A percentile compares a stretch with the other conserved stretches of the same genome.
phyloP scores from a whole-genome alignment of 2,113 vertebrate genomes.

The Emydura subglobosa region DNA sequence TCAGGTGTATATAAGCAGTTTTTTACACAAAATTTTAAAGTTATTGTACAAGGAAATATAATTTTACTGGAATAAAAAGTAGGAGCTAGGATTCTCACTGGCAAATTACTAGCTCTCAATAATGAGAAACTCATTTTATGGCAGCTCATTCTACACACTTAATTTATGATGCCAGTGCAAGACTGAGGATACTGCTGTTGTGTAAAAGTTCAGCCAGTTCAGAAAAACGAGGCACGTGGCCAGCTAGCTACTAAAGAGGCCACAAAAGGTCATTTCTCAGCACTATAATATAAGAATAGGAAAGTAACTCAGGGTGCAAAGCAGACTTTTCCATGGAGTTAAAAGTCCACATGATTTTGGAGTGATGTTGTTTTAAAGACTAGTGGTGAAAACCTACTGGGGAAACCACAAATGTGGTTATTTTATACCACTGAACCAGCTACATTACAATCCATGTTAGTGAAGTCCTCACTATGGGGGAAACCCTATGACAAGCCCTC shows the following conservation, averaged over 20 bases:
- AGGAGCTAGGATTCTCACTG: background rate
- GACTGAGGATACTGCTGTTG: slow-evolving; percentile 38
- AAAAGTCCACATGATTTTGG: background rate
- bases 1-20: background rate
- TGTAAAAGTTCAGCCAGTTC: slow-evolving; percentile 18
- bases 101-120: slow-evolving; percentile 8
- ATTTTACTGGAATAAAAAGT: background rate
- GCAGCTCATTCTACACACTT: slow-evolving; percentile 7
- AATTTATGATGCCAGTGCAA: slow-evolving; percentile 19
- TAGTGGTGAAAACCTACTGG: background rate
- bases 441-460: background rate
- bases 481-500: background rate
- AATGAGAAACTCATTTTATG: background rate
- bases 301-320: background rate
- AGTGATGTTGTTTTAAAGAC: background rate
- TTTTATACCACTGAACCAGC: background rate
- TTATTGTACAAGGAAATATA: background rate
- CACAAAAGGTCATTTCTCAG: background rate
- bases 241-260: slow-evolving; percentile 15
- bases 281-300: background rate
- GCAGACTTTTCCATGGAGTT: background rate
- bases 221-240: slow-evolving; percentile 5
- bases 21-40: background rate
- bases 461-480: background rate
- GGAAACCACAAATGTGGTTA: background rate